Evolutionary conservation across 2,888 invertebrate species (phyloP).

Genomic region (Spilarctia lutea): DNA sequence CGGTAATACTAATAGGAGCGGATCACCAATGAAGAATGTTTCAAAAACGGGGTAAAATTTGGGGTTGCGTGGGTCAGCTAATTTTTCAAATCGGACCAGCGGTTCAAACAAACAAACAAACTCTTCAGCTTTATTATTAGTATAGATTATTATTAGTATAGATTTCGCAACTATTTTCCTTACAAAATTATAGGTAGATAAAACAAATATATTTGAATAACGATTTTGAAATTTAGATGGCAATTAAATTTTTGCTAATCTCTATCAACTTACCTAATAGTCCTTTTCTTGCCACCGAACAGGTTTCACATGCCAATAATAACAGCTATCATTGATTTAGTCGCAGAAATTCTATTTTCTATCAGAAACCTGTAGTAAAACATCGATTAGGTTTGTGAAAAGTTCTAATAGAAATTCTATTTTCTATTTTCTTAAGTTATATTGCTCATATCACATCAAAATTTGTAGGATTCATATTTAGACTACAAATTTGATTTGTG

Average conservation of each 20-base stretch:
- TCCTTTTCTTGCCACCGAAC: not conserved
- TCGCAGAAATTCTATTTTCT: constrained; percentile 44
- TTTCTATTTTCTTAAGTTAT: no score
- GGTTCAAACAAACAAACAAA: no score
- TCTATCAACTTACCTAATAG: not conserved
- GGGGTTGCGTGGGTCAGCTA: no score
- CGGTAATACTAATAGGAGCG: no score
- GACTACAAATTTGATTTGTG: not conserved
- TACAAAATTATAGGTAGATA: no score
- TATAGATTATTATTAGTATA: no score
- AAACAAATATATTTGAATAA: no score
- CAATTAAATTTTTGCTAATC: not conserved
- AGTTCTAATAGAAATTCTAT: constrained; percentile 20
- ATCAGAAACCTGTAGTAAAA: constrained; percentile 59
- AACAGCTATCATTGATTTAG: constrained; percentile 56
- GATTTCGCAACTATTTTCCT: no score
- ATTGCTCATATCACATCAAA: not conserved
- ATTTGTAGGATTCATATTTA: not conserved
- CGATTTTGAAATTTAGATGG: not conserved
- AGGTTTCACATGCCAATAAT: constrained; percentile 27
- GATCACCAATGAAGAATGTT: no score
- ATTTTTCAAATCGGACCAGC: no score
- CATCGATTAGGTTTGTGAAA: constrained; percentile 52
- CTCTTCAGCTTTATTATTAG: no score
- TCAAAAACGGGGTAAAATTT: no score